A percentile compares a stretch with the other conserved stretches of the same genome.
Evolutionary conservation across 2,113 vertebrate species (phyloP).

Genomic region (Okapia johnstoni): DNA sequence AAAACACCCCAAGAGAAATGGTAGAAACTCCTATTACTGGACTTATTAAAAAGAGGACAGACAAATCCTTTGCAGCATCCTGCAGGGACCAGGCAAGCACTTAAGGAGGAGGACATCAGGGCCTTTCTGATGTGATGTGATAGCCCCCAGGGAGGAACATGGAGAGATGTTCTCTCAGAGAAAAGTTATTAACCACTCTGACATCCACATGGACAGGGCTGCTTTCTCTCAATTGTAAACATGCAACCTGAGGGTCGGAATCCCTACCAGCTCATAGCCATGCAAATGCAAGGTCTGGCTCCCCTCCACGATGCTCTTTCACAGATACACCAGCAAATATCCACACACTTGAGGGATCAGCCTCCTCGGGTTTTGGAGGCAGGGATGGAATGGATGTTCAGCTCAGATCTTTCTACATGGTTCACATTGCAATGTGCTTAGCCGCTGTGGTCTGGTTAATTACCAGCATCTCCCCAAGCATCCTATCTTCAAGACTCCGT

Average conservation of each 20-base stretch:
- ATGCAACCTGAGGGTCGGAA: rapidly evolving
- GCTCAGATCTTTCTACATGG: not conserved
- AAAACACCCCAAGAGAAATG: constrained; percentile 36
- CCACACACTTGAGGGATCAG: not conserved
- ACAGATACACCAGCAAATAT: not conserved
- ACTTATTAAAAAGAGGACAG: constrained; percentile 59
- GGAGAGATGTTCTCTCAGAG: not conserved
- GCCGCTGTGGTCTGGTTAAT: not conserved
- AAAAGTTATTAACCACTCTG: not conserved
- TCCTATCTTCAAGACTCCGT: not conserved
- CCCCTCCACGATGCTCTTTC: not conserved
- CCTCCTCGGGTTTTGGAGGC: not conserved
- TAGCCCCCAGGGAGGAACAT: not conserved
- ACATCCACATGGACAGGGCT: not conserved
- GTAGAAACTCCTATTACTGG: constrained; percentile 50
- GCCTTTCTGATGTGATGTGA: not conserved
- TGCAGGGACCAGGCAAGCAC: constrained; percentile 1
- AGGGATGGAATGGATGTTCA: rapidly evolving
- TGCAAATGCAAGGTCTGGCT: not conserved
- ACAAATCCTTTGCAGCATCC: constrained; percentile 49
- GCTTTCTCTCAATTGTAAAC: not conserved
- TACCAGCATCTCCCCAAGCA: not conserved
- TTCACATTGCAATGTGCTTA: not conserved
- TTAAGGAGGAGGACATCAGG: rapidly evolving
- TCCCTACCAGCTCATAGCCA: too few species aligned